A percentile compares a stretch with the other conserved stretches of the same genome.
Evolutionary conservation across 2,113 vertebrate genomes (phyloP).

Genomic region (Misgurnus mizolepis): DNA sequence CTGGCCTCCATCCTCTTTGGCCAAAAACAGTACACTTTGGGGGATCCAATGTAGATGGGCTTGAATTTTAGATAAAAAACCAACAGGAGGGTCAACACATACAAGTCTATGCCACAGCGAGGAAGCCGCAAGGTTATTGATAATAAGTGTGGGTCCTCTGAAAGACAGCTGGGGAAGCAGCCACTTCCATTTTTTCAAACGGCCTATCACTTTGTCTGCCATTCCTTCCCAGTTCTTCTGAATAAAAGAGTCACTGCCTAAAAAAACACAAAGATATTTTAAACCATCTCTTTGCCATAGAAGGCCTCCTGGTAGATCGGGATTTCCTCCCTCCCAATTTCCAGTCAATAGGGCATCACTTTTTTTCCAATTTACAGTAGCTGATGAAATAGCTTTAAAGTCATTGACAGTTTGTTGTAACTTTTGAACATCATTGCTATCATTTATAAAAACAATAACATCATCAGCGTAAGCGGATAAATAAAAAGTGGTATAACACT

Average conservation of each 20-base stretch:
- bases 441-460: neutral
- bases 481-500: neutral
- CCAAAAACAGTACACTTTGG: too few species aligned
- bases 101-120: constrained; percentile 9
- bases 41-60: too few species aligned
- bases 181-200: constrained; percentile 19
- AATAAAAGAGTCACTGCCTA: neutral
- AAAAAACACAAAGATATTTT: constrained; percentile 3
- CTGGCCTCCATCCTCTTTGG: too few species aligned
- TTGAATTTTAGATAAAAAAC: too few species aligned
- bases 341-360: neutral
- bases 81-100: neutral
- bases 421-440: neutral
- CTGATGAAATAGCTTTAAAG: neutral
- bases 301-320: neutral
- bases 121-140: constrained; percentile 5
- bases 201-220: neutral
- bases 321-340: neutral
- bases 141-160: neutral
- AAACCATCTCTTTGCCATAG: neutral
- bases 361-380: neutral
- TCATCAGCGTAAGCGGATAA: neutral
- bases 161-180: constrained; percentile 11
- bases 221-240: constrained; percentile 21
- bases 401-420: neutral